Evolutionary conservation across 2,888 invertebrate species (phyloP).

Genomic region (Drosophila macrospina): DNA sequence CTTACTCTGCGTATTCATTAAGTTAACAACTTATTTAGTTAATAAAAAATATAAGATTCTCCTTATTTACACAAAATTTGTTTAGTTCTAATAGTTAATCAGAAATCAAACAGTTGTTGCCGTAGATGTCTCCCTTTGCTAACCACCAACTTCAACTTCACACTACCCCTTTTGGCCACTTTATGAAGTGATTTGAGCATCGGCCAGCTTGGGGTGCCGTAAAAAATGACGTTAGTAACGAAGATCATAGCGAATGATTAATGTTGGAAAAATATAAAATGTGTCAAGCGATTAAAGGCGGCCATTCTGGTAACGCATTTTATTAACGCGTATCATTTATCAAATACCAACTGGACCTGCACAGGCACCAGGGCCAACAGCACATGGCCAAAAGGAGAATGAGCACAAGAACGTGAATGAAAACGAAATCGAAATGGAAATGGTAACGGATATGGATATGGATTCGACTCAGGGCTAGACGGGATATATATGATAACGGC

Average conservation of each 20-base stretch:
- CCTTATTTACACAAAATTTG: too few species aligned
- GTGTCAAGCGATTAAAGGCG: conserved; percentile 76
- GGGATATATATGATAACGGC: conserved; percentile 43
- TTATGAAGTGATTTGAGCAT: conserved; percentile 16
- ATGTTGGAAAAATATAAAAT: conserved; percentile 70
- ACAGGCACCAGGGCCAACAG: conserved; percentile 16
- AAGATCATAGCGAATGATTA: conserved; percentile 71
- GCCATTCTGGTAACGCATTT: conserved; percentile 58
- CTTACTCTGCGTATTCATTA: too few species aligned
- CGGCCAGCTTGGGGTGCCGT: conserved; percentile 25
- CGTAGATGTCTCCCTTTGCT: not conserved
- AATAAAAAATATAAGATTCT: too few species aligned
- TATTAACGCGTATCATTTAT: conserved; percentile 75
- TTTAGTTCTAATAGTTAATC: too few species aligned
- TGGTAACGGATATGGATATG: not conserved
- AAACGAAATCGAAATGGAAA: conserved; percentile 27
- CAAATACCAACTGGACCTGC: conserved; percentile 49
- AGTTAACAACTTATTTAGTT: too few species aligned
- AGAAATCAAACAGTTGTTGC: conserved; percentile 4
- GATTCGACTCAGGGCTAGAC: conserved; percentile 42
- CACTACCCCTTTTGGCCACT: conserved; percentile 16
- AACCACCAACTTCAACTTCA: conserved; percentile 2
- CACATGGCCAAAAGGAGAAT: conserved; percentile 16
- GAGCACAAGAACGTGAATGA: conserved; percentile 3
- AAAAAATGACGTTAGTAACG: conserved; percentile 34